Evolutionary conservation across 2,113 vertebrate genomes (phyloP).

Genomic region (Furnarius figulus): DNA sequence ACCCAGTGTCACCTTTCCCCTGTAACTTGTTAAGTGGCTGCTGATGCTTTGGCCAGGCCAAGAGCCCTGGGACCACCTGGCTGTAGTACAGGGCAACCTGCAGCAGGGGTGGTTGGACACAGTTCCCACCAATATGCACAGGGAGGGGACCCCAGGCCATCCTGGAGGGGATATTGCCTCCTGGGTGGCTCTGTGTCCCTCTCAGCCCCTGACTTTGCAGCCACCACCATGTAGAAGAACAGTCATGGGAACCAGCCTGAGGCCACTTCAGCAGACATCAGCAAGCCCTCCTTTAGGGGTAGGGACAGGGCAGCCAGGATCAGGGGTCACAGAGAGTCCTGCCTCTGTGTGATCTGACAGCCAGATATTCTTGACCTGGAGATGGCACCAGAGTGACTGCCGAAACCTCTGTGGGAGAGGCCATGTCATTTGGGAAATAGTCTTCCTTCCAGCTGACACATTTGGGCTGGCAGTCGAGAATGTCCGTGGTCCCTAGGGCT

Average conservation of each 20-base stretch:
- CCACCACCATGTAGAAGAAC: not conserved
- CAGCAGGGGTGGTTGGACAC: rapidly evolving
- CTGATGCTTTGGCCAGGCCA: not conserved
- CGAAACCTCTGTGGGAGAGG: not conserved
- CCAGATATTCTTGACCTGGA: not conserved
- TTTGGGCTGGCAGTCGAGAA: conserved; percentile 45
- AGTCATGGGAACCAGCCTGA: not conserved
- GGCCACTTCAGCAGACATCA: not conserved
- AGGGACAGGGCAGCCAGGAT: not conserved
- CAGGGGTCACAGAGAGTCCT: not conserved
- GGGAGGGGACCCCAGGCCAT: not conserved
- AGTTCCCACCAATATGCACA: rapidly evolving
- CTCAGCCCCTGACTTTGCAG: not conserved
- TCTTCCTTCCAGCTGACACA: conserved; percentile 40
- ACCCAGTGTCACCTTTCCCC: not conserved
- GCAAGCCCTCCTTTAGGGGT: not conserved
- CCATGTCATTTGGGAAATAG: conserved; percentile 7
- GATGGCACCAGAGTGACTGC: not conserved
- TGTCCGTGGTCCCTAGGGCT: not conserved
- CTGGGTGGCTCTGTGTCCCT: not conserved
- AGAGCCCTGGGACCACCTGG: rapidly evolving
- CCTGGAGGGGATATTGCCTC: not conserved
- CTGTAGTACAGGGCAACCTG: not conserved
- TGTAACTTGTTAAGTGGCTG: not conserved
- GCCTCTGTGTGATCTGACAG: rapidly evolving